phyloP scores from a whole-genome alignment of 2,113 vertebrate genomes.

The Oplegnathus fasciatus region DNA sequence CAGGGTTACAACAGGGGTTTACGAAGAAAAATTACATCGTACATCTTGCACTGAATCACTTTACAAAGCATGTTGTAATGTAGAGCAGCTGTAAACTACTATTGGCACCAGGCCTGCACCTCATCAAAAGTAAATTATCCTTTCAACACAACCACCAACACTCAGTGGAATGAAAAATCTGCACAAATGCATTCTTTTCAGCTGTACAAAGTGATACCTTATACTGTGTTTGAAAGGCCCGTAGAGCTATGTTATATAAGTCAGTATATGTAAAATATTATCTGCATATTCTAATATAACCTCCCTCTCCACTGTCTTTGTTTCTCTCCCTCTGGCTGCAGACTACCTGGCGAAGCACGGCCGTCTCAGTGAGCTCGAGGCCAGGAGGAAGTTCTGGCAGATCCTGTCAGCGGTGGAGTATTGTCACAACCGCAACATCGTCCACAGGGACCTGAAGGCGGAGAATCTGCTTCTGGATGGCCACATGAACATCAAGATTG shows the following conservation, averaged over 20 bases:
- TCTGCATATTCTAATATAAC: conserved; percentile 22
- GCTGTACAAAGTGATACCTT: conserved; percentile 1
- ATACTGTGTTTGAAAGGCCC: conserved; percentile 6
- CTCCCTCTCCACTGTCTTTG: conserved; percentile 31
- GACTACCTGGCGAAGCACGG: conserved; percentile 98
- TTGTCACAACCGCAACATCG: conserved; percentile 94
- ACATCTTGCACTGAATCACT: conserved; percentile 28
- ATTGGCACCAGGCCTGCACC: conserved; percentile 34
- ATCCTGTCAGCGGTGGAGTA: conserved; percentile 97
- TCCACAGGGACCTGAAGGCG: conserved; percentile 97
- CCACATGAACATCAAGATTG: conserved; percentile 99
- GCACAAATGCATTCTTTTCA: conserved; percentile 6
- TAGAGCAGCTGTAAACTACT: conserved; percentile 47
- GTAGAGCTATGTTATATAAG: conserved; percentile 30
- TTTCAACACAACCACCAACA: conserved; percentile 36
- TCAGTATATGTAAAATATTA: conserved; percentile 13
- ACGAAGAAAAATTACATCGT: conserved; percentile 24
- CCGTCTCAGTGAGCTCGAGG: conserved; percentile 93
- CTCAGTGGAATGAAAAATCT: conserved; percentile 22
- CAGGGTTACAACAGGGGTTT: conserved; percentile 24
- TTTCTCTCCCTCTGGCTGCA: conserved; percentile 70
- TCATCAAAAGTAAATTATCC: conserved; percentile 59
- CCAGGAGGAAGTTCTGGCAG: conserved; percentile 98
- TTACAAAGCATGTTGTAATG: conserved; percentile 47
- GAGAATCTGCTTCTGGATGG: conserved; percentile 96